Conservation (phyloP, 2,888 invertebrate genomes). For the Sialis lutaria region DNA sequence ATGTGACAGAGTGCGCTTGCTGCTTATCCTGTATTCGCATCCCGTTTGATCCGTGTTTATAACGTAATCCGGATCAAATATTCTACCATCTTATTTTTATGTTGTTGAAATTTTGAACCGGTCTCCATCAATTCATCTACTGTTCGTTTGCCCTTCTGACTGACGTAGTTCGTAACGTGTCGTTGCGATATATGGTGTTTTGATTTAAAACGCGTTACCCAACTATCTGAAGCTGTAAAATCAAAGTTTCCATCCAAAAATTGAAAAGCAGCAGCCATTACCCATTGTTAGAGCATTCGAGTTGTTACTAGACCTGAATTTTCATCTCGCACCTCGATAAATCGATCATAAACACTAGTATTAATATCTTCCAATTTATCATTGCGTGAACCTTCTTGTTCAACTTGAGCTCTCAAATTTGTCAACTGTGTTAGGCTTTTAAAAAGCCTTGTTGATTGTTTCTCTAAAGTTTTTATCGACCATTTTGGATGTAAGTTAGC, state of each 20-base stretch:
- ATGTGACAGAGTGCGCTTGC: no score
- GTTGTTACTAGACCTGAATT: background rate
- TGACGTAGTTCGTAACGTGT: no score
- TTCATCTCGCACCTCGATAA: background rate
- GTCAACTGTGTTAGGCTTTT: background rate
- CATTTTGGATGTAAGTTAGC: no score
- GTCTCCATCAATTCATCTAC: no score
- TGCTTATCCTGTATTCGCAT: no score
- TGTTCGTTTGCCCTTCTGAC: no score
- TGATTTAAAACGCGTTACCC: background rate
- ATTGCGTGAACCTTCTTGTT: background rate
- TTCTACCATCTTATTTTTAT: no score
- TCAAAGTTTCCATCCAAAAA: constrained; percentile 2
- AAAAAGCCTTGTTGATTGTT: background rate
- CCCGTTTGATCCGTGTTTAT: no score
- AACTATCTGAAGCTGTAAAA: constrained; percentile 1
- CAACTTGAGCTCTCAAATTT: background rate
- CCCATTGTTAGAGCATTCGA: constrained; percentile 1
- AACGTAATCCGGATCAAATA: no score
- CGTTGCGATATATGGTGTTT: background rate
- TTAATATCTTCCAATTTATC: constrained; percentile 1
- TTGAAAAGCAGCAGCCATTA: constrained; percentile 1
- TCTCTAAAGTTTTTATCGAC: background rate
- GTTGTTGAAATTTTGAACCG: no score
- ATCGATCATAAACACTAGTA: constrained; percentile 1